Percentiles rank a stretch among this genome's conserved stretches.
Conservation (phyloP, 2,888 invertebrate species). For the Aphrophora alni region DNA sequence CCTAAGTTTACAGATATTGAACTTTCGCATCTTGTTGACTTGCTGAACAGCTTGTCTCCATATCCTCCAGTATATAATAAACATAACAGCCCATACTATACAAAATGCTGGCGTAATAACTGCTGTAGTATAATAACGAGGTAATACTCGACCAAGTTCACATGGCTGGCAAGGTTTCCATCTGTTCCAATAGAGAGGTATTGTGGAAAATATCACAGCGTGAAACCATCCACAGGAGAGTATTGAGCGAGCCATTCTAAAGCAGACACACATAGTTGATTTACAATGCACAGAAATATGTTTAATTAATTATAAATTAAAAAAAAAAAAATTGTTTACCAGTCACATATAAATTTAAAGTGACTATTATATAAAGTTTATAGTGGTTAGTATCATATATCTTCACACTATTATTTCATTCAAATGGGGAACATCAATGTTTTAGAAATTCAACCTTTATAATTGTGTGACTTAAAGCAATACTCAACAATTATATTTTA, state of each 20-base stretch:
- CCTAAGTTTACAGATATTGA: constrained; percentile 61
- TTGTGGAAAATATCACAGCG: constrained; percentile 69
- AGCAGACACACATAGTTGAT: no score
- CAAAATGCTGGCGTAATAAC: constrained; percentile 74
- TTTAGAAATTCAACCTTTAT: no score
- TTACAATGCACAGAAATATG: no score
- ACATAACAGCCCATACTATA: constrained; percentile 76
- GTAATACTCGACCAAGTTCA: constrained; percentile 63
- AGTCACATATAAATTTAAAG: no score
- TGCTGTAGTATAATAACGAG: constrained; percentile 57
- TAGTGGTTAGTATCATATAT: no score
- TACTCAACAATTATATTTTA: no score
- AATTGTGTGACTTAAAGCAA: no score
- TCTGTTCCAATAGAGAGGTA: constrained; percentile 80
- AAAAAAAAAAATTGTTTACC: no score
- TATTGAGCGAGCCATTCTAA: constrained; percentile 64
- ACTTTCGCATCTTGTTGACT: constrained; percentile 71
- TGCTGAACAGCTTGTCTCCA: constrained; percentile 69
- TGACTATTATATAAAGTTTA: no score
- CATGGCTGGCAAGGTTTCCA: constrained; percentile 69
- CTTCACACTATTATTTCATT: no score
- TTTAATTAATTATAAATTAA: no score
- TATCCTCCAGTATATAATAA: constrained; percentile 77
- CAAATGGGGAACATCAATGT: no score
- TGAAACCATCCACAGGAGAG: constrained; percentile 72